These are phyloP conservation scores for Nesogale talazaci DNA, from an alignment of 2,113 vertebrate genomes.

Conservation along the genomic window DNA sequence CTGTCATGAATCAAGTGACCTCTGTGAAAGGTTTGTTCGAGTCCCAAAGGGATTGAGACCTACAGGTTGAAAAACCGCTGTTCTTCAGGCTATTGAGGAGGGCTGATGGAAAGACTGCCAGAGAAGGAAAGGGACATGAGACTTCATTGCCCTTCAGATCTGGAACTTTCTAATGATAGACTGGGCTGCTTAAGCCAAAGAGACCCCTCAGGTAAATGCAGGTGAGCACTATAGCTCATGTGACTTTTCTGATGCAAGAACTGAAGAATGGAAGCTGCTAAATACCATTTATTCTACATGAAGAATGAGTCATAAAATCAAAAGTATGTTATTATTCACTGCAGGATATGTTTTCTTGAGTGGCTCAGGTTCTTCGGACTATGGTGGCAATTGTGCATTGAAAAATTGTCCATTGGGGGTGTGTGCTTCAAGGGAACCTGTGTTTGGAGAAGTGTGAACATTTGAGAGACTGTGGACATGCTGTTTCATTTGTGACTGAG, in stretches of 20 bases:
- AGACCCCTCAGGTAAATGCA: rapidly evolving
- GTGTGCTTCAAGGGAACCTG: background rate
- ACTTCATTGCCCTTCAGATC: rapidly evolving
- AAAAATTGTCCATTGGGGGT: rapidly evolving
- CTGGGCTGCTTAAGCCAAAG: background rate
- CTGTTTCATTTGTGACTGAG: background rate
- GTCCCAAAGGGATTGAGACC: too few relatives aligned
- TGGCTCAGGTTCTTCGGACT: background rate
- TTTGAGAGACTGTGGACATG: too few relatives aligned
- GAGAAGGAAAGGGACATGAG: background rate
- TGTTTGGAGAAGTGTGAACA: too few relatives aligned
- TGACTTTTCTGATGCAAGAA: rapidly evolving
- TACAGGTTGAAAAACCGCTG: too few relatives aligned
- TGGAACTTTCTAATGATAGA: background rate
- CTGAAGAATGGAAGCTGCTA: rapidly evolving
- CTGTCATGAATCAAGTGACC: too few relatives aligned
- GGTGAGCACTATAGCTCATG: rapidly evolving
- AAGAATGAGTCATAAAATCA: rapidly evolving
- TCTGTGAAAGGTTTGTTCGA: too few relatives aligned
- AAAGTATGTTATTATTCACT: too few relatives aligned
- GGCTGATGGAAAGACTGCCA: rapidly evolving
- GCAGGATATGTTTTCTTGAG: too few relatives aligned
- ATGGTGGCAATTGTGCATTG: rapidly evolving
- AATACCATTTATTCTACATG: background rate
- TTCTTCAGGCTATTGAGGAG: rapidly evolving